Conservation (phyloP, 2,113 vertebrate genomes). For the Elephas maximus region DNA sequence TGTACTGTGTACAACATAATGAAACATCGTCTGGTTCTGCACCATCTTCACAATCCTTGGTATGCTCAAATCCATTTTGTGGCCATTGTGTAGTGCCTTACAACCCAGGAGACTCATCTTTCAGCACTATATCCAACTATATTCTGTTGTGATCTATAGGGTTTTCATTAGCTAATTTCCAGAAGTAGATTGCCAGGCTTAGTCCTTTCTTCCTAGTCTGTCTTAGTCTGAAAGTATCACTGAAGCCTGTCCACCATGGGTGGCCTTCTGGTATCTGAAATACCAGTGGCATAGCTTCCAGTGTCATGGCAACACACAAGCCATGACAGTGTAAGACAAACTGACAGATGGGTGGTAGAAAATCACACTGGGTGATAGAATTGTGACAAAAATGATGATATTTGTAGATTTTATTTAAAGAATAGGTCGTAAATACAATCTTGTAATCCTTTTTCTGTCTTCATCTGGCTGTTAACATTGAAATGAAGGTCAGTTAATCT, state of each 20-base stretch:
- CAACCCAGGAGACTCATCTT: no score
- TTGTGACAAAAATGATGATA: not conserved
- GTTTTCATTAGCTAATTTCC: not conserved
- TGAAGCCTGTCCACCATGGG: no score
- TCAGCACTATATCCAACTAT: not conserved
- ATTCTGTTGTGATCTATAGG: not conserved
- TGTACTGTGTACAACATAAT: no score
- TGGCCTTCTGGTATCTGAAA: not conserved
- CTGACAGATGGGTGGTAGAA: not conserved
- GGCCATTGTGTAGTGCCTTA: no score
- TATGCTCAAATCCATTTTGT: no score
- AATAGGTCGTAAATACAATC: not conserved
- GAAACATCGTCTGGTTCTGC: no score
- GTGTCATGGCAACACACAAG: not conserved
- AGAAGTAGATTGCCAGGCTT: not conserved
- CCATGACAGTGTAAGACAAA: not conserved
- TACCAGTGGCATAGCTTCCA: not conserved
- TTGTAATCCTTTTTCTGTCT: conserved; percentile 12
- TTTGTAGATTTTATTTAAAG: conserved; percentile 49
- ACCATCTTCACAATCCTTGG: no score
- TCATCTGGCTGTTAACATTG: not conserved
- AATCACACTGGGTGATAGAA: not conserved
- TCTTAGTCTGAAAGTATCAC: not conserved
- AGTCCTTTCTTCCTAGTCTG: not conserved
- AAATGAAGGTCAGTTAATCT: conserved; percentile 52